Conservation (phyloP, 2,888 invertebrate genomes). For the Tenthredo mesomela region DNA sequence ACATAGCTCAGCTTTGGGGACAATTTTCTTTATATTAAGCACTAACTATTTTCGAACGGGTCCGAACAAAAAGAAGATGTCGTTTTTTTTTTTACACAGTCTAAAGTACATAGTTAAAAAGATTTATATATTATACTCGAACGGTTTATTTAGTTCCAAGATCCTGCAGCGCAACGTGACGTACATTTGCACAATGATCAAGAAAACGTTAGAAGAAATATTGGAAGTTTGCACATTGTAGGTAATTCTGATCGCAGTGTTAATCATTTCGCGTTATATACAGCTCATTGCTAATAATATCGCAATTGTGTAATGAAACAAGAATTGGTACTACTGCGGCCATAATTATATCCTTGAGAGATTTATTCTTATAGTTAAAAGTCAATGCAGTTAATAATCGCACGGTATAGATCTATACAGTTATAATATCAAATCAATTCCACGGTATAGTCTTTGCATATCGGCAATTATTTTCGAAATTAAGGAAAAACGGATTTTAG, state of each 20-base stretch:
- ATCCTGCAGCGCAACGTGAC: neutral
- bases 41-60: no score
- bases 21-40: no score
- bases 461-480: neutral
- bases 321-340: neutral
- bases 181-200: neutral
- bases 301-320: conserved; percentile 23
- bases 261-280: conserved; percentile 26
- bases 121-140: no score
- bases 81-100: no score
- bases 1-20: no score
- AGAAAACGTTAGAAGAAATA: neutral
- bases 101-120: no score
- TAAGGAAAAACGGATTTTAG: neutral
- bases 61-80: no score
- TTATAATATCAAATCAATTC: neutral
- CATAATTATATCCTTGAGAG: conserved; percentile 17
- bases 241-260: neutral
- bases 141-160: neutral
- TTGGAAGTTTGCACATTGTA: neutral
- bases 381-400: conserved; percentile 5
- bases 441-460: neutral
- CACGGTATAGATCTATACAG: neutral
- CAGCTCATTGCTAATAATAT: conserved; percentile 2
- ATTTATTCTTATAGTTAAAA: neutral